These are phyloP conservation scores for Achatina immaculata DNA, from an alignment of 1,140 invertebrate species.

Conservation along the genomic window DNA sequence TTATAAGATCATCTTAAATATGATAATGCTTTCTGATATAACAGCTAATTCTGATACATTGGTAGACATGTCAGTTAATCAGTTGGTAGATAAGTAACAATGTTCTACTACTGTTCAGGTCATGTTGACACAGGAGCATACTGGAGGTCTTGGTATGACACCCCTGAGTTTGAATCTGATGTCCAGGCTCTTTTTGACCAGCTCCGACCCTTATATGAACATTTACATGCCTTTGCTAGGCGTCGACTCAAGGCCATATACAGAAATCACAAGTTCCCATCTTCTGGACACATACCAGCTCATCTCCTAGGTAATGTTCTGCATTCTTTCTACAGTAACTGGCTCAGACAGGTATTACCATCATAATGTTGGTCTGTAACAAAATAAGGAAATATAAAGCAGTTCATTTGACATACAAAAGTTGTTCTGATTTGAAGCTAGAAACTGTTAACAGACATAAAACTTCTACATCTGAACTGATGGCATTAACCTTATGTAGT, in stretches of 20 bases:
- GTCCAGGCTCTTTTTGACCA: conserved; percentile 84
- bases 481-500: neutral
- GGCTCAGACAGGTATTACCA: neutral
- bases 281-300: conserved; percentile 68
- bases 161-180: conserved; percentile 74
- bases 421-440: neutral
- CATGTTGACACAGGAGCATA: conserved; percentile 55
- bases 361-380: neutral
- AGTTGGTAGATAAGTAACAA: neutral
- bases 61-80: neutral
- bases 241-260: conserved; percentile 81
- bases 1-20: too few species aligned
- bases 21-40: neutral
- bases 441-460: too few species aligned
- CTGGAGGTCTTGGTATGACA: conserved; percentile 63
- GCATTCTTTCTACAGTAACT: neutral
- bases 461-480: neutral
- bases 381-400: neutral
- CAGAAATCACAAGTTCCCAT: conserved; percentile 56
- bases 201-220: conserved; percentile 87
- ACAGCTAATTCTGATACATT: neutral
- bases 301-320: conserved; percentile 75
- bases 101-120: conserved; percentile 36
- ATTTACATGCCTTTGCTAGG: conserved; percentile 90
- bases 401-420: neutral